Evolutionary conservation across 2,113 vertebrate genomes (phyloP), one percentile per base, ranked within the genome.

Genomic region (Lophius piscatorius): DNA sequence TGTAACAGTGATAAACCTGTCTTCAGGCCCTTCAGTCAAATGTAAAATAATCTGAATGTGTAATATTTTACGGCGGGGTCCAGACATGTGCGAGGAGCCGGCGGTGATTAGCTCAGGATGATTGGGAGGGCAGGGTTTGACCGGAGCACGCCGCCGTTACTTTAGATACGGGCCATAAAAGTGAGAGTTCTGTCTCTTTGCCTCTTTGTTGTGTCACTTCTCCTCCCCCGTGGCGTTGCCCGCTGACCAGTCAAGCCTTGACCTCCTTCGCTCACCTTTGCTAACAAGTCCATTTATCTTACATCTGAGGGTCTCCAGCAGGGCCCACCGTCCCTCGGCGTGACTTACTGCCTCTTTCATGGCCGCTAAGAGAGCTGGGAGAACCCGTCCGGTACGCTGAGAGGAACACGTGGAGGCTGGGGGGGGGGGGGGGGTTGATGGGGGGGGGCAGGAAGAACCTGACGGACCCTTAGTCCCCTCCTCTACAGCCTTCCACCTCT

Each of bases 201-300:
- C 22, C 38, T 38, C 70, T 85, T 77, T 81, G 74, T 80, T 86
- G 74, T 84, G 83, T 44, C 26, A 22, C 34, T 50, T 52, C 14
- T 65, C 2, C 21, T 80, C 69, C 72, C 78, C 63, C 6, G 45
- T 21, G 33, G 81, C 18, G 75, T 3, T 22, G 46, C 52, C 60
- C 42, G 2, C 63, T 82, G 70, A 75, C 67, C 74, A 78, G 63
- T 80, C 54, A 29, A 70, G 45, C 70, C 65, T 16, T 79, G 68
- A 78, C 80, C 81, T 60, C 68, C 45, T 67, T 83, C 75, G 76
- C 54, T 76, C 82, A 70, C 74, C 76, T 73, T 58, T 80, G 48
- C 78, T 80, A 83, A 80, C 76, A 85, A 78, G 81, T 81, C 66
- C 78, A 76, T 82, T 65, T 71, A 76, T 84, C 81, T 81, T 82